Evolutionary conservation across 2,797 vertebrate species (phyloP).

Genomic region (Gadopsis marmoratus): DNA sequence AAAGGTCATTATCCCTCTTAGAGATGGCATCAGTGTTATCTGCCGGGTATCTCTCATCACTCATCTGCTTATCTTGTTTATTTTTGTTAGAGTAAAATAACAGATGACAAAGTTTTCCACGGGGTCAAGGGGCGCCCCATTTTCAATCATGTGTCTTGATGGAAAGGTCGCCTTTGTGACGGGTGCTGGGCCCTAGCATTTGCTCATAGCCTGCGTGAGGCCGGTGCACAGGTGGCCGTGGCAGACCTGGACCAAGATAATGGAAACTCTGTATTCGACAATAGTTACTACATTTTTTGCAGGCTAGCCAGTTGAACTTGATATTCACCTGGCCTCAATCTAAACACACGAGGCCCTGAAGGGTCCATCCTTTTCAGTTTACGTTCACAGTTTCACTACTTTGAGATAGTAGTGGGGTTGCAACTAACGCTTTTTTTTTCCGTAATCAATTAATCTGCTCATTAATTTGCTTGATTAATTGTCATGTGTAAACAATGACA

Average conservation of each 20-base stretch:
- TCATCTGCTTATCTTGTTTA: conserved; percentile 1
- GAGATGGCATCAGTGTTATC: conserved; percentile 86
- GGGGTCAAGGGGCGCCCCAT: conserved; percentile 72
- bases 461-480: not conserved
- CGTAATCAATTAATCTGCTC: not conserved
- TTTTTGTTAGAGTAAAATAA: conserved; percentile 65
- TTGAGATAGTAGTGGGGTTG: not conserved
- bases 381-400: too few relatives aligned
- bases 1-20: conserved; percentile 85
- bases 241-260: conserved; percentile 83
- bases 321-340: too few relatives aligned
- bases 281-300: not conserved
- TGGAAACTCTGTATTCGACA: not conserved
- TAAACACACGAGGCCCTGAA: too few relatives aligned
- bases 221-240: conserved; percentile 86
- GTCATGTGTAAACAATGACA: not conserved
- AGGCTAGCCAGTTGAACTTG: not conserved
- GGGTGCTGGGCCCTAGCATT: conserved; percentile 85
- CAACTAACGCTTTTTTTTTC: not conserved
- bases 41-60: conserved; percentile 60
- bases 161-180: conserved; percentile 87
- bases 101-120: conserved; percentile 83
- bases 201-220: conserved; percentile 86
- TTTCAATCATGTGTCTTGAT: conserved; percentile 86
- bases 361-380: too few relatives aligned